Evolutionary conservation across 2,888 invertebrate genomes (phyloP).

Genomic region (Willowsia nigromaculata): DNA sequence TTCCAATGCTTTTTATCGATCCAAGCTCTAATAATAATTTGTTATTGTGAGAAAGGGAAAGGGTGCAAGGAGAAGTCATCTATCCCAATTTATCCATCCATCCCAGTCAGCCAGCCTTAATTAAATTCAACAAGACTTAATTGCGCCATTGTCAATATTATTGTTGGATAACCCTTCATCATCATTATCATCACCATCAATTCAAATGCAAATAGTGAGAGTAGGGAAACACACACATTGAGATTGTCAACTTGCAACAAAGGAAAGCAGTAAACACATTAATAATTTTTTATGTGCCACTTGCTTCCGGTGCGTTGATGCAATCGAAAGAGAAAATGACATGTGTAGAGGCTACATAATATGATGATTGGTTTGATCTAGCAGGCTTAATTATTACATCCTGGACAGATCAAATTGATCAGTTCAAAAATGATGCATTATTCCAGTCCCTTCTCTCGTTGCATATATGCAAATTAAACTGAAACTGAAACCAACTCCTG

Average conservation of each 20-base stretch:
- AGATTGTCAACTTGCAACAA: not conserved
- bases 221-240: not conserved
- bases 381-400: conserved; percentile 24
- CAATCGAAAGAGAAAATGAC: not conserved
- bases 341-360: not conserved
- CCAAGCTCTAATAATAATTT: not conserved
- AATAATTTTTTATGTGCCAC: not conserved
- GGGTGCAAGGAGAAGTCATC: conserved; percentile 22
- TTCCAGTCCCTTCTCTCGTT: too few relatives aligned
- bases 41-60: not conserved
- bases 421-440: too few relatives aligned
- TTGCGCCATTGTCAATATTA: conserved; percentile 65
- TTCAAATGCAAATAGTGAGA: conserved; percentile 46
- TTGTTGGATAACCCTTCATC: not conserved
- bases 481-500: too few relatives aligned
- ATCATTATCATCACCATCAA: too few relatives aligned
- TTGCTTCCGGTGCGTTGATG: not conserved
- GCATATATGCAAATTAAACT: too few relatives aligned
- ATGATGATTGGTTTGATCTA: not conserved
- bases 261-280: not conserved
- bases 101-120: conserved; percentile 42
- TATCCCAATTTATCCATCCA: not conserved
- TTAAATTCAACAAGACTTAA: conserved; percentile 68
- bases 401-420: not conserved
- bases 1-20: conserved; percentile 10